Evolutionary conservation across 2,888 invertebrate species (phyloP).

Genomic region (Elegia similella): DNA sequence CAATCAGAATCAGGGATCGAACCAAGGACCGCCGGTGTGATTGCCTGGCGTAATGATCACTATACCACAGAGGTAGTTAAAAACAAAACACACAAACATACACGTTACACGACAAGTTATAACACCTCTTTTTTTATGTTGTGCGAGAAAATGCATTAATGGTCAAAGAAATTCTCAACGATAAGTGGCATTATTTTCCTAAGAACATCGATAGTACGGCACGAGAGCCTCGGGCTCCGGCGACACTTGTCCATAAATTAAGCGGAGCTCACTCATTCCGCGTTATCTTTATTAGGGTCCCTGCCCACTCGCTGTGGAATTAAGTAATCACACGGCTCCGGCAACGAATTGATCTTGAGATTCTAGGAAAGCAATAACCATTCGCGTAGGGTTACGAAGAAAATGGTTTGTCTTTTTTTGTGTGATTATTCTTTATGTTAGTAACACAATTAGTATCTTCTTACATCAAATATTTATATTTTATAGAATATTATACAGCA

Average conservation of each 20-base stretch:
- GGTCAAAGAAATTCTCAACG: neutral
- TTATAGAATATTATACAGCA: no score
- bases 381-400: conserved; percentile 5
- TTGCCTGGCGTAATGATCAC: no score
- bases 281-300: conserved; percentile 73
- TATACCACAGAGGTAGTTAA: no score
- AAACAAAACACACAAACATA: no score
- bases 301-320: conserved; percentile 67
- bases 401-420: neutral
- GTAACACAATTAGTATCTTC: no score
- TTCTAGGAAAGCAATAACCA: conserved; percentile 20
- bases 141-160: no score
- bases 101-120: no score
- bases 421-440: no score
- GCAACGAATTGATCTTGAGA: conserved; percentile 43
- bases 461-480: no score
- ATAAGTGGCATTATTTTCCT: conserved; percentile 15
- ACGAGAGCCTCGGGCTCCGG: conserved; percentile 31
- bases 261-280: conserved; percentile 61
- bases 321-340: conserved; percentile 67
- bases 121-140: no score
- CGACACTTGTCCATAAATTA: conserved; percentile 69
- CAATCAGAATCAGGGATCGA: no score
- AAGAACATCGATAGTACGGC: conserved; percentile 16
- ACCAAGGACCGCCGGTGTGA: no score